Base-by-base conservation (phyloP, 35 echinoderm and acorn worm genomes). In the Lytechinus variegatus region DNA sequence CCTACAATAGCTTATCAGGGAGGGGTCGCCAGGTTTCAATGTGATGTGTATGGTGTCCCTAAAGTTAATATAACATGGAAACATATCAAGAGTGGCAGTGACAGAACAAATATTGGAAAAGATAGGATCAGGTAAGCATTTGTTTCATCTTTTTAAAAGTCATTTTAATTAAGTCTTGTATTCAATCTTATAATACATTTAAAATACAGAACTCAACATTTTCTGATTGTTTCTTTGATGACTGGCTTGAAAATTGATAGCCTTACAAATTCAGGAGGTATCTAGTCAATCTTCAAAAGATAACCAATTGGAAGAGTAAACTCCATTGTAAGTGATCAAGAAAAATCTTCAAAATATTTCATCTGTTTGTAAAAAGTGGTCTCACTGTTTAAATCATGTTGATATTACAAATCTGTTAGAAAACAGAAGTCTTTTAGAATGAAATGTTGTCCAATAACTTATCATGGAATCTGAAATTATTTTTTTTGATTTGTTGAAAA, bases 11-110 rank as follows among this genome's bases (percentile, higher is more conserved):
- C 92, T 27, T 93, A 93, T 93, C 92, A 93, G 92, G 92, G 92
- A 93, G 92, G 92, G 55, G 92, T 57, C 9, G 92, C 92, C 92
- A 93, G 92, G 54, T 93, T 93, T 57, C 29, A 93, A 54, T 93
- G 92, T 55, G 55, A 55, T 28, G 53, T 93, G 54, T 27, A 93
- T 57, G 92, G 92, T 54, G 52, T 55, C 92, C 92, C 92, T 54
- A 93, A 93, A 93, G 92, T 54, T 56, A 93, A 57, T 27, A 93
- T 93, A 55, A 93, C 92, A 55, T 93, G 92, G 92, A 93, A 93
- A 57, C 92, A 93, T 54, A 93, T 53, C 88, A 90, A 44, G 88
- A 90, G 88, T 4, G 16, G 52, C 88, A 90, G 66, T 21, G 66
- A 79, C 21, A 79, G 66, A 79, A 79, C 66, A 4, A 79, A 79